Evolutionary conservation across 2,888 invertebrate genomes (phyloP), one percentile per base, ranked within the genome.

Genomic region (Sturmia bella): DNA sequence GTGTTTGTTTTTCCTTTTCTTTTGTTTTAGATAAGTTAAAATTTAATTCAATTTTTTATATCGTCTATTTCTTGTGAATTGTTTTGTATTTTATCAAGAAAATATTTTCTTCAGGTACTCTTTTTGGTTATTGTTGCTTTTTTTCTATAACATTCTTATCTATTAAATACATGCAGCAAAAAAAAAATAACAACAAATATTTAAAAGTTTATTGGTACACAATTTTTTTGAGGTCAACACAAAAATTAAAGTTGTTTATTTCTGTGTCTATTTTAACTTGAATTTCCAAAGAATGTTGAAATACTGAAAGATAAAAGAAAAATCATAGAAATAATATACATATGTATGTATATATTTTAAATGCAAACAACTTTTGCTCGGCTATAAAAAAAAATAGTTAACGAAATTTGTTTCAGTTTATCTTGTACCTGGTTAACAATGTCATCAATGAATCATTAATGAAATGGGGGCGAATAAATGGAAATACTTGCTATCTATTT

Each of bases 61-160:
- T 75, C 57, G 57, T 57, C 70, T 64, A 70, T 45, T 50, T 59
- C 32, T n/a, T 15, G 41, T 39, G 70, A 50, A 32, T 24, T 48
- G 27, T 68, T 63, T 37, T 41, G 13, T 24, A 41, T 74, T 39
- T 76, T 61, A 69, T 70, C 52, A 59, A 32, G 3, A 32, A 32
- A 39, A 43, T 63, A 54, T 50, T 32, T 59, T 43, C 70, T 37
- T 80, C 50, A 64, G 57, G 15, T 75, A 39, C 17, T 50, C 57
- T 57, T 32, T 68, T 66, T 37, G 13, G 17, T 52, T 56, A 24
- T 48, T 69, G 61, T 50, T n/a, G 19, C 59, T 52, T 50, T 45
- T 68, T 80, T 72, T n/a, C n/a, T 39, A 63, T 63, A 56, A 37
- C 75, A 69, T 77, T 81, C 63, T 77, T 77, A 81, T 77, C 77